Conservation (phyloP, 2,888 invertebrate species). For the Drosophila lutescens region DNA sequence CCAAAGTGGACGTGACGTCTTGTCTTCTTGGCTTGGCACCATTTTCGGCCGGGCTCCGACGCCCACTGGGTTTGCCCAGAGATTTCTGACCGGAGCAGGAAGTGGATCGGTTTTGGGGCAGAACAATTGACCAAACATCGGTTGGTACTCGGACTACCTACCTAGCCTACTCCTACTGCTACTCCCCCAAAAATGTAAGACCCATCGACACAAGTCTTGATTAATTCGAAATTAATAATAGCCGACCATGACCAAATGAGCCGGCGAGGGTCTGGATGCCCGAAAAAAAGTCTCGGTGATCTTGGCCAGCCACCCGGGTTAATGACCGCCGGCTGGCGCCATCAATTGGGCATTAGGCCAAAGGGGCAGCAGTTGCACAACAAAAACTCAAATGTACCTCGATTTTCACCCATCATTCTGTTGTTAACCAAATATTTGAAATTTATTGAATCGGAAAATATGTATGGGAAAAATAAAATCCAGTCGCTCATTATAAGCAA, state of each 20-base stretch:
- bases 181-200: slow-evolving; percentile 27
- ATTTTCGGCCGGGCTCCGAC: slow-evolving; percentile 44
- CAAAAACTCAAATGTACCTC: not conserved
- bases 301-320: slow-evolving; percentile 42
- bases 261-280: slow-evolving; percentile 7
- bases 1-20: slow-evolving; percentile 61
- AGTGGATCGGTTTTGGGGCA: slow-evolving; percentile 10
- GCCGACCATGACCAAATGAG: slow-evolving; percentile 58
- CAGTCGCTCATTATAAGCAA: no score
- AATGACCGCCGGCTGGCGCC: slow-evolving; percentile 52
- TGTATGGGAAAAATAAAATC: not conserved
- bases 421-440: not conserved
- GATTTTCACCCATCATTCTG: not conserved
- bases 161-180: not conserved
- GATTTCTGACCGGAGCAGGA: slow-evolving; percentile 27
- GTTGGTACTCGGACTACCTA: not conserved
- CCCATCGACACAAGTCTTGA: slow-evolving; percentile 57
- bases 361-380: slow-evolving; percentile 6
- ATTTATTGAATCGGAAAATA: not conserved
- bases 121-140: slow-evolving; percentile 4
- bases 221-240: slow-evolving; percentile 76
- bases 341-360: slow-evolving; percentile 65
- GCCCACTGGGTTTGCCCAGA: slow-evolving; percentile 22
- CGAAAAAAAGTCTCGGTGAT: not conserved
- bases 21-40: slow-evolving; percentile 22